phyloP scores from a whole-genome alignment of 2,888 invertebrate genomes.

The Tanytarsus gracilentus region DNA sequence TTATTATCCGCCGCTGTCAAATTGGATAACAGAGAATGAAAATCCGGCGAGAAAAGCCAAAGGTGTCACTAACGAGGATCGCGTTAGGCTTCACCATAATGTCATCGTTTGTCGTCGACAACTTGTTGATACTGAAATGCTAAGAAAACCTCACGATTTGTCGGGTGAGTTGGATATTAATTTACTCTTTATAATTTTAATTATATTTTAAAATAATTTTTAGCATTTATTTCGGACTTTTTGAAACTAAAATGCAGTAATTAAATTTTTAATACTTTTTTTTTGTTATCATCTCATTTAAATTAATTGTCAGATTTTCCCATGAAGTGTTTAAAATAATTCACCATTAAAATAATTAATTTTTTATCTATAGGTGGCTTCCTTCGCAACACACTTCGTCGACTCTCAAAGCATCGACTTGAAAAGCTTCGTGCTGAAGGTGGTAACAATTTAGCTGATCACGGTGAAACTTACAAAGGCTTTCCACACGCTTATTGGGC shows the following conservation, averaged over 20 bases:
- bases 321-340: too few relatives aligned
- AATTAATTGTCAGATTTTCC: too few relatives aligned
- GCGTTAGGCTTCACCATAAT: slow-evolving; percentile 78
- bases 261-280: too few relatives aligned
- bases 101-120: slow-evolving; percentile 73
- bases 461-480: slow-evolving; percentile 78
- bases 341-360: too few relatives aligned
- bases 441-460: slow-evolving; percentile 53
- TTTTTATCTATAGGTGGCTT: too few relatives aligned
- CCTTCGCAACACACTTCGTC: slow-evolving; percentile 75
- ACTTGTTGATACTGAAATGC: slow-evolving; percentile 70
- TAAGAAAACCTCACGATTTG: slow-evolving; percentile 74
- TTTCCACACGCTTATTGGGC: slow-evolving; percentile 85
- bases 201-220: too few relatives aligned
- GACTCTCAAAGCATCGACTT: slow-evolving; percentile 74
- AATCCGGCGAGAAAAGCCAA: slow-evolving; percentile 52
- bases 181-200: too few relatives aligned
- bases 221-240: too few relatives aligned
- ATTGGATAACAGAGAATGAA: slow-evolving; percentile 69
- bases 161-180: too few relatives aligned
- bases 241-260: too few relatives aligned
- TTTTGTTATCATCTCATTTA: too few relatives aligned
- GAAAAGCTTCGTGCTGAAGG: slow-evolving; percentile 66
- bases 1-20: slow-evolving; percentile 77
- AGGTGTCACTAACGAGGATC: slow-evolving; percentile 78